Base-by-base conservation (phyloP, 2,113 vertebrate genomes). In the Thinocorus orbignyianus region DNA sequence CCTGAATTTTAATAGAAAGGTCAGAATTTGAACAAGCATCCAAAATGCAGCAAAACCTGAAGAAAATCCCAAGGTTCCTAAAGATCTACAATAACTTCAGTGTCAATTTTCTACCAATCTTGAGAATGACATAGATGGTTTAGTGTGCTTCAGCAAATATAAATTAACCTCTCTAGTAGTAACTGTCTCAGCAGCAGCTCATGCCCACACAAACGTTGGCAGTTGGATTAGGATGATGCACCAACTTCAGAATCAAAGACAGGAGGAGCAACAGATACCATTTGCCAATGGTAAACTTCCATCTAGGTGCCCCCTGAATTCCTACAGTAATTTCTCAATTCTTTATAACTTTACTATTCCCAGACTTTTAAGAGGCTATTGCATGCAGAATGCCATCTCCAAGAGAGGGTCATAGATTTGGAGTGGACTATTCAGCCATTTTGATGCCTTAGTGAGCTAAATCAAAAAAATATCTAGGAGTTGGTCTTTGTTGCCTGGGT, bases 1-100 rank as follows among this genome's bases (percentile, higher is more conserved):
- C 60, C 70, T 69, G 11, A 76, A 44, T 92, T 94, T 83, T 88
- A 93, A 92, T 26, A 68, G 39, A 93, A 94, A 92, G 28, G 39
- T 92, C 76, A 86, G 60, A 88, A 92, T 92, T 71, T 52, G 35
- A 90, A 80, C 37, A 79, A 93, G 65, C 23, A 37, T 49, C 19
- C 17, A 5, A 81, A 78, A 24, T 55, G 71, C 48, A 83, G 49
- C 22, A 90, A 94, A 93, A 83, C 10, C 20, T 73, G 42, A 77
- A 84, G 48, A 64, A 84, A 83, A 88, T 54, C 42, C 17, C 31
- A 81, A 61, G 23, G 20, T 20, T 91, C n/a, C 52, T 51, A 64
- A 83, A 82, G 35, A 66, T 49, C 52, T 55, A 9, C 33, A 71
- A 41, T 31, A 13, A 87, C 85, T 79, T 71, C 64, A 72, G 39